These are phyloP conservation scores for Rhinogobio ventralis DNA, from an alignment of 2,797 vertebrate species.

Conservation along the genomic window DNA sequence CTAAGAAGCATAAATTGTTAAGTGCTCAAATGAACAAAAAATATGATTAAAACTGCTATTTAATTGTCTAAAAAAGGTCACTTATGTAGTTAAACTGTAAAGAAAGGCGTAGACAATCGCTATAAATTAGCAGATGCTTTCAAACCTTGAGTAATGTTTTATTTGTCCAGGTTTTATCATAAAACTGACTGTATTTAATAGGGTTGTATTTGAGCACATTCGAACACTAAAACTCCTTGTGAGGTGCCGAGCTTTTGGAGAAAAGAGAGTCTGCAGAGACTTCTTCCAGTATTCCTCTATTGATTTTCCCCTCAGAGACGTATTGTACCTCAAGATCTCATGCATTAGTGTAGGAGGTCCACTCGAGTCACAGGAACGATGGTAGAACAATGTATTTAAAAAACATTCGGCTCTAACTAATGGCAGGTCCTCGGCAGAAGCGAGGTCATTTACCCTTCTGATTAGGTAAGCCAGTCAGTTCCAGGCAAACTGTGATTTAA, in stretches of 20 bases:
- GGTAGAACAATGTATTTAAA: conserved; percentile 79
- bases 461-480: conserved; percentile 75
- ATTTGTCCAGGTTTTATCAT: background rate
- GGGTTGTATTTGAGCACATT: conserved; percentile 37
- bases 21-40: conserved; percentile 12
- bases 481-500: conserved; percentile 82
- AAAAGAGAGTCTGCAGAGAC: conserved; percentile 45
- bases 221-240: conserved; percentile 47
- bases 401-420: conserved; percentile 75
- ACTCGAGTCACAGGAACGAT: conserved; percentile 68
- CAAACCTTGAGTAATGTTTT: conserved; percentile 16
- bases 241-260: conserved; percentile 45
- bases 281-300: conserved; percentile 61
- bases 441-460: conserved; percentile 80
- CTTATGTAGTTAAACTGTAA: conserved; percentile 1
- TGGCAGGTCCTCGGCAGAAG: conserved; percentile 75
- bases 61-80: background rate
- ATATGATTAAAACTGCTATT: background rate
- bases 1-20: conserved; percentile 22
- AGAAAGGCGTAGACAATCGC: background rate
- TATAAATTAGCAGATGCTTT: conserved; percentile 5
- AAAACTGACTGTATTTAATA: conserved; percentile 37
- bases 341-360: conserved; percentile 68
- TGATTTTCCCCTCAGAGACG: conserved; percentile 65
- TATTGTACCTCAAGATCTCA: conserved; percentile 67